These are phyloP conservation scores for Drosophila rufa DNA, from an alignment of 1,140 invertebrate genomes.

Conservation along the genomic window DNA sequence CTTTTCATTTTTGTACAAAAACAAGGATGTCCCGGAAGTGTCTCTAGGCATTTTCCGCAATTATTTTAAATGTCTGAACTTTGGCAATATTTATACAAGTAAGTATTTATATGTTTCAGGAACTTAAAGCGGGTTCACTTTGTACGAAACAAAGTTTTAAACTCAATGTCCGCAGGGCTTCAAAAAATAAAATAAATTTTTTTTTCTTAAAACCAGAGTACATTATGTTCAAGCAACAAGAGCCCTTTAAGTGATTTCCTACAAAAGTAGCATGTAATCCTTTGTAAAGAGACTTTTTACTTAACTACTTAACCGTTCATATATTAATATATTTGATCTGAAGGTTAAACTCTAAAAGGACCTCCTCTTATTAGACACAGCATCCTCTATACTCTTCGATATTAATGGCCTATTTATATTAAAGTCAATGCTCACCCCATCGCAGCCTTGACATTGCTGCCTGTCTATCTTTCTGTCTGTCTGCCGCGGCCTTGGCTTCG, in stretches of 20 bases:
- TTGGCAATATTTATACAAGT: not conserved
- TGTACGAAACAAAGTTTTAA: too few species aligned
- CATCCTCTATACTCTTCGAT: not conserved
- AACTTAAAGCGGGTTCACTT: too few species aligned
- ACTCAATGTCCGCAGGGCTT: too few species aligned
- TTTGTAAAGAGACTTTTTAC: too few species aligned
- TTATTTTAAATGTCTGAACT: slow-evolving; percentile 6
- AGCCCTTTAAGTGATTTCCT: too few species aligned
- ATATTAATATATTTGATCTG: not conserved
- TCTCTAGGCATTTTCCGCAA: slow-evolving; percentile 9
- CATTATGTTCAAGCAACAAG: too few species aligned
- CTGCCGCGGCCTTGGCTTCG: slow-evolving; percentile 29
- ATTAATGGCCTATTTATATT: slow-evolving; percentile 9
- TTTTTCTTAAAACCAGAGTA: too few species aligned
- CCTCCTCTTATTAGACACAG: too few species aligned
- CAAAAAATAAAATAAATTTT: too few species aligned
- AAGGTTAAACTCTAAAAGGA: not conserved
- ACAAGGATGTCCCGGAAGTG: slow-evolving; percentile 1
- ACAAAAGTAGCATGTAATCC: too few species aligned
- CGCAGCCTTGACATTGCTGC: slow-evolving; percentile 11
- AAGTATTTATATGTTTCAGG: too few species aligned
- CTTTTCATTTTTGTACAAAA: slow-evolving; percentile 10
- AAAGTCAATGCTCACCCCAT: slow-evolving; percentile 19
- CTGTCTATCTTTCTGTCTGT: slow-evolving; percentile 13
- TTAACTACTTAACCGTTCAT: too few species aligned